Base-by-base conservation (phyloP, 2,888 invertebrate genomes). In the Leptopterna dolabrata region DNA sequence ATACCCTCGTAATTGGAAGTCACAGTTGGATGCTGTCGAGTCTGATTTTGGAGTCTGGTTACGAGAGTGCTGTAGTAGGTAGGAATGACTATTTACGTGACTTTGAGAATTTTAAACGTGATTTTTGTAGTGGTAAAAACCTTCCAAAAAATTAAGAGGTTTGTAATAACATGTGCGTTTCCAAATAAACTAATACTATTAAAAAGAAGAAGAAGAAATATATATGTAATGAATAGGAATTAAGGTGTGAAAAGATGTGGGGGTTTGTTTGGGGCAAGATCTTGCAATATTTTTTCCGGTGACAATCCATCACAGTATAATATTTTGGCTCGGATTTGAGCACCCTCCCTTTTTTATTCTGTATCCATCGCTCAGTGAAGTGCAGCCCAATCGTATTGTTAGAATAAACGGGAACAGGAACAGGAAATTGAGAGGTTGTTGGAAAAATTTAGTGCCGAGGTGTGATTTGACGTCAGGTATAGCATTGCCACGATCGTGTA, bases 181-280 rank as follows among this genome's bases (percentile, higher is more conserved):
- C 6, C 16, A 41, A 41, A 41, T 41, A 19, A n/a, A 73, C 11
- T 63, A 63, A 47, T 47, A 47, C 4, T 47, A 47, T 47, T 7
- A 13, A 47, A 13, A 47, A 16, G 47, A 47, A 24, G 11, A 24
- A 24, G n/a, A n/a, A n/a, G 7, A 55, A 55, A 19, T n/a, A 4
- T 63, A 9, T 24, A 11, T 63, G 24, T 63, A 63, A 63, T 24
- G 63, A 24, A 24, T 63, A 63, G 63, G 13, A 24, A 63, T 19
- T 63, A 63, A 41, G 73, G 73, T 36, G 73, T 29, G 73, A 30
- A 73, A 14, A 73, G 36, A 73, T 36, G 51, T 1, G n/a, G 55
- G 36, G 36, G 14, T 63, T 83, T 81, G 30, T 81, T 81, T 63
- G 36, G 83, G 83, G 83, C 83, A 83, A 70, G 70, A 41, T 83